Evolutionary conservation across 64 coral and sea anemone genomes (phyloP), one percentile per base, ranked within the genome.

Genomic region (Montipora cactus): DNA sequence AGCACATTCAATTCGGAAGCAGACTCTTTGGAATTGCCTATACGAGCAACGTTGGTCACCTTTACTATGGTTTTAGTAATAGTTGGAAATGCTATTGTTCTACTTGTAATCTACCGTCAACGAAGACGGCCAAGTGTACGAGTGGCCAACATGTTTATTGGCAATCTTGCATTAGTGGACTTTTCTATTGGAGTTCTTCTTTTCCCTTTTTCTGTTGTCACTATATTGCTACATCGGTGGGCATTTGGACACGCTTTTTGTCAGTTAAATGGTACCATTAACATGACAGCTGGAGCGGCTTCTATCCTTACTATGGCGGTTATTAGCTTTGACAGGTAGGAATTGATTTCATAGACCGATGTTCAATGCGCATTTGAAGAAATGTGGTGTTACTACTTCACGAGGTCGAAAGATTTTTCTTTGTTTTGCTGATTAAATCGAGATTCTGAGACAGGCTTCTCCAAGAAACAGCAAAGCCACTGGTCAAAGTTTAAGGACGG

Each of bases 291-390:
- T 2, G 98, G 98, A 21, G 85, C 95, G 5, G 84, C 92, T 28
- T 96, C 98, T 1, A 96, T 99, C 66, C 91, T 96, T 5, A 99
- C 95, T 8, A 94, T 99, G 98, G 95, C 95, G 4, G 92, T 88
- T 49, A 99, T 99, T 12, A 92, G 95, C 18, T 81, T 99, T 87
- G 98, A 99, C 87, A 99, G 98, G 98, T 99, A 67, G 44, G 84
- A 64, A 64, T 64, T 14, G 3, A 64, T 64, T 14, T 10, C 14
- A 15, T 15, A 10, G 52, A 55, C 10, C 61, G 61, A 12, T 15
- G 4, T 64, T 15, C 61, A 14, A 64, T 12, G 14, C 14, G 37
- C 37, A 37, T 37, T 37, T 37, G 37, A 37, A 37, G 37, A 37
- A 37, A 37, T 37, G 37, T 37, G 37, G 37, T 37, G 37, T 37